These are phyloP conservation scores for Andrena bucephala DNA, from an alignment of 2,888 invertebrate species.

Conservation along the genomic window DNA sequence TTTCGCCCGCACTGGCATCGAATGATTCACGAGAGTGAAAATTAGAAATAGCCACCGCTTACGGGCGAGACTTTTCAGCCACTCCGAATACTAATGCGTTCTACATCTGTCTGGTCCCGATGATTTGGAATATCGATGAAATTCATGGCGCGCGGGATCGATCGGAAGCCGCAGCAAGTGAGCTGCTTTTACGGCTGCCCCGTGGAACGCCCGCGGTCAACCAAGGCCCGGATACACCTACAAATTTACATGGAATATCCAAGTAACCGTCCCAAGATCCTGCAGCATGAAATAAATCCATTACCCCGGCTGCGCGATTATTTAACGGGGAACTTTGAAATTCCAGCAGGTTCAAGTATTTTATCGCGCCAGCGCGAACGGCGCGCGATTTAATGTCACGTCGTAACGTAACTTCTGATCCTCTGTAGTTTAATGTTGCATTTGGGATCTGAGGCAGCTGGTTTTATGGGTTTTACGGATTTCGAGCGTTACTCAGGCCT, in stretches of 20 bases:
- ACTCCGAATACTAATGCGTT: neutral
- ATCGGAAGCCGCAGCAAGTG: constrained; percentile 6
- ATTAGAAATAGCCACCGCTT: no score
- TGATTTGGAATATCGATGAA: neutral
- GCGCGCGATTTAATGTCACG: constrained; percentile 9
- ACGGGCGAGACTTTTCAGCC: neutral
- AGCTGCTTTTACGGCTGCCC: constrained; percentile 6
- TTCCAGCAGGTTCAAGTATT: constrained; percentile 6
- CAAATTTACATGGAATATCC: constrained; percentile 32
- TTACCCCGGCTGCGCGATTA: constrained; percentile 13
- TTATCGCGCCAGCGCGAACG: neutral
- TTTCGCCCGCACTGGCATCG: constrained; percentile 12
- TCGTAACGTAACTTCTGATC: constrained; percentile 16
- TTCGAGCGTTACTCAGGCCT: neutral
- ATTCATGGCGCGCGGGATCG: neutral
- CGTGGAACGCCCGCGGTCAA: neutral
- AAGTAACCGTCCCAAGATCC: constrained; percentile 10
- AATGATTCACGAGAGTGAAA: neutral
- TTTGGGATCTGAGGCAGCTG: neutral
- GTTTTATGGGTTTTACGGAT: constrained; percentile 8
- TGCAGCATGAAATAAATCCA: constrained; percentile 14
- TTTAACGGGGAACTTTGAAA: constrained; percentile 16
- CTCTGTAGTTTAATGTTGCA: neutral
- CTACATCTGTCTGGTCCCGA: no score
- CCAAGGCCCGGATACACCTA: constrained; percentile 2